A percentile compares a stretch with the other conserved stretches of the same genome.
Evolutionary conservation across 2,113 vertebrate species (phyloP).

Genomic region (Erpornis zantholeuca): DNA sequence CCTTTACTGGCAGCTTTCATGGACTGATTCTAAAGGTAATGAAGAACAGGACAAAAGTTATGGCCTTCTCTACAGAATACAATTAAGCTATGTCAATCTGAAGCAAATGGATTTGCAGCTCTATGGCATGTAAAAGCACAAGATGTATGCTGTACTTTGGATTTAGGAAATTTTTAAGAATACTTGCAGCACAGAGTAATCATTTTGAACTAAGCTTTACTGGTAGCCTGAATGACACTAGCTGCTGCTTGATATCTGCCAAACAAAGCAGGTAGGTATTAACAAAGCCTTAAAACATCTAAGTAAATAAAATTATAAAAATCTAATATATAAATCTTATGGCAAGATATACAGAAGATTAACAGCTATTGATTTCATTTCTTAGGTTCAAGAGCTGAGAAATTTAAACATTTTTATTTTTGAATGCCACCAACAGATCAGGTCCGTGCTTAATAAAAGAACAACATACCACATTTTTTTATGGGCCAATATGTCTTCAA

Average conservation of each 20-base stretch:
- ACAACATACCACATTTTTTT: neutral
- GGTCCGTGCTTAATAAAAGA: neutral
- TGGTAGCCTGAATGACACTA: neutral
- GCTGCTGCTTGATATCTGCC: neutral
- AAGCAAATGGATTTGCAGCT: neutral
- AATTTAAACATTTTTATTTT: neutral
- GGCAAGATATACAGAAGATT: neutral
- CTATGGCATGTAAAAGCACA: neutral
- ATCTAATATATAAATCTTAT: neutral
- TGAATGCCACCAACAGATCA: neutral
- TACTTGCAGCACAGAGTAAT: neutral
- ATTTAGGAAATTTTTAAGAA: neutral
- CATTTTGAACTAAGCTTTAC: neutral
- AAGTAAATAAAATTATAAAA: neutral
- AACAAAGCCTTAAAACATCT: neutral
- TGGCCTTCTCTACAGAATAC: neutral
- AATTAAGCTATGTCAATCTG: neutral
- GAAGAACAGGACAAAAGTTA: neutral
- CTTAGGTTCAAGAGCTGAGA: neutral
- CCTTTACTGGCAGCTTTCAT: neutral
- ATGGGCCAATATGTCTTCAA: neutral
- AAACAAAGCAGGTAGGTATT: neutral
- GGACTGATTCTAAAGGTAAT: neutral
- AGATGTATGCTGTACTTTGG: neutral
- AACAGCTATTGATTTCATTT: neutral